Evolutionary conservation across 1,140 invertebrate species (phyloP).

Genomic region (Drosophila varians): DNA sequence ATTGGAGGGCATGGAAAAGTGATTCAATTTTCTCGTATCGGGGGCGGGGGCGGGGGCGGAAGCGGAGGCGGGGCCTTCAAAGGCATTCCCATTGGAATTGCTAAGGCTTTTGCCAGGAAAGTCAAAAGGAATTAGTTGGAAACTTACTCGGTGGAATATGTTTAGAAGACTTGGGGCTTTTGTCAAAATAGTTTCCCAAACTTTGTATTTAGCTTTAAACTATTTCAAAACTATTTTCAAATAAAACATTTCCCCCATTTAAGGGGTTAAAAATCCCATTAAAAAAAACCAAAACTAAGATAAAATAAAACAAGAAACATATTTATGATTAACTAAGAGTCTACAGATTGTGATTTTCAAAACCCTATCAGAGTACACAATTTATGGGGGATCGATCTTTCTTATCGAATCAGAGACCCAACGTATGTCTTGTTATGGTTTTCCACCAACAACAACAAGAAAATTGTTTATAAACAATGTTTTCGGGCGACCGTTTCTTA

Average conservation of each 20-base stretch:
- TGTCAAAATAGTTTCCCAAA: not conserved
- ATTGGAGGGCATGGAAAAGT: slow-evolving; percentile 5
- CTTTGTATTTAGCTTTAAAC: slow-evolving; percentile 15
- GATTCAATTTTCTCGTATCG: not conserved
- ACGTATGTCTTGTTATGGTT: slow-evolving; percentile 9
- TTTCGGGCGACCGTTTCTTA: slow-evolving; percentile 13
- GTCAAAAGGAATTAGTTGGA: not conserved
- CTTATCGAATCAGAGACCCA: slow-evolving; percentile 14
- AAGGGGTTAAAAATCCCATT: too few relatives aligned
- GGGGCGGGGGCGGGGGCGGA: too few relatives aligned
- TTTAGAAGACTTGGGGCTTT: too few relatives aligned
- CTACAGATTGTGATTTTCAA: slow-evolving; percentile 7
- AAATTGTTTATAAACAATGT: slow-evolving; percentile 75
- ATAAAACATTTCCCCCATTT: too few relatives aligned
- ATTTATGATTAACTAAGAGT: too few relatives aligned
- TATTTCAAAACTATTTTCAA: not conserved
- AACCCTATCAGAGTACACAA: slow-evolving; percentile 1
- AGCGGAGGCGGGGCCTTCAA: not conserved
- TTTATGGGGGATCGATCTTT: slow-evolving; percentile 36
- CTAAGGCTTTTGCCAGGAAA: not conserved
- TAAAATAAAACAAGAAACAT: not conserved
- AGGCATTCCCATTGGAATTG: not conserved
- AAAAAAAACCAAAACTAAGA: not conserved
- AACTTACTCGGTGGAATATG: too few relatives aligned
- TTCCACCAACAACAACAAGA: too few relatives aligned